Evolutionary conservation across 2,797 vertebrate species (phyloP), one percentile per base, ranked within the genome.

Genomic region (Pygocentrus nattereri): DNA sequence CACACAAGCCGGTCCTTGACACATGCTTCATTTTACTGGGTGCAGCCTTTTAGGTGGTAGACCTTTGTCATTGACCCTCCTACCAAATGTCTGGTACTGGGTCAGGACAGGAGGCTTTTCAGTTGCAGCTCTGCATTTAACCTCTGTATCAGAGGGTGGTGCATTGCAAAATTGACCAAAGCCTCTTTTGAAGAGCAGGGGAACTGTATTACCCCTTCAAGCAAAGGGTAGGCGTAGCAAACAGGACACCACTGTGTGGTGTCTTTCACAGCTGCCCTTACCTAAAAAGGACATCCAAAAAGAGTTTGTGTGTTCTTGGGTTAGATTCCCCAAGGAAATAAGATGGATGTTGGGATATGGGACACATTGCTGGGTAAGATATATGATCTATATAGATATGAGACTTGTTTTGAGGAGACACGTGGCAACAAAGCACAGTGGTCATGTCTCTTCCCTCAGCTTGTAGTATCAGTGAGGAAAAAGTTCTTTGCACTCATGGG

Each of bases 111-210:
- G 65, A 82, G 65, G 68, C 78, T 64, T 68, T 71, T 47, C 27
- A 34, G 65, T 79, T 76, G 78, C 80, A 58, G 50, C 75, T 71
- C 65, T 59, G 73, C 62, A 69, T 30, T 85, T 82, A 85, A 86
- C 85, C 88, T 91, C 88, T 88, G 89, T 85, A 91, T 91, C 89
- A 91, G 87, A 91, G 86, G 78, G 34, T 44, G 72, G 34, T 67
- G 64, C 64, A 67, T 44, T 41, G 64, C 64, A 44, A n/a, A 41
- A 67, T 44, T 38, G 10, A 56, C 38, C 30, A 71, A 59, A 19
- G 12, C 47, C 47, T 64, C 64, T 61, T 81, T 59, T 38, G 47
- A 71, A 62, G 59, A 80, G 76, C 50, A 62, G 75, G 69, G 31
- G 69, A 65, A 50, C 78, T 68, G 69, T 41, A 56, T 78, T 52